Conservation (phyloP, 92 coral and sea anemone species). For the Palythoa grandis region DNA sequence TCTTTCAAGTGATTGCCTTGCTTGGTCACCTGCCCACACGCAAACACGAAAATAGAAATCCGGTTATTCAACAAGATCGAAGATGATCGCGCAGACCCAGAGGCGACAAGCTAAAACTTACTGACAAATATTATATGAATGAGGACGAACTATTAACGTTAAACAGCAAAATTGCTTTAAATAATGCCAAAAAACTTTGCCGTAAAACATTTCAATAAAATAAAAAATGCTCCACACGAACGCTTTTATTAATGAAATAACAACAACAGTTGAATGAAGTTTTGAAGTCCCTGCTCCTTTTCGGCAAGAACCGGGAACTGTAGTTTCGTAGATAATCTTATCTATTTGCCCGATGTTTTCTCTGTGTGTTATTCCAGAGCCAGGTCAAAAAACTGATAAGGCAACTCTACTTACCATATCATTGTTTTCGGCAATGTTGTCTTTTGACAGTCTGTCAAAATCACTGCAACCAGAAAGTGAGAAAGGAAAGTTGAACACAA, state of each 20-base stretch:
- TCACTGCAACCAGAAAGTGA: conserved; percentile 65
- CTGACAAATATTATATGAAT: neutral
- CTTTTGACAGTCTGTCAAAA: conserved; percentile 86
- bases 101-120: neutral
- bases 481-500: neutral
- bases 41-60: neutral
- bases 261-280: neutral
- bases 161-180: neutral
- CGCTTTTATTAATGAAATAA: neutral
- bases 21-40: conserved; percentile 1
- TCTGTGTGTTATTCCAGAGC: neutral
- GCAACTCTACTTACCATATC: conserved; percentile 66
- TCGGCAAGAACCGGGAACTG: neutral
- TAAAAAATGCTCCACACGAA: neutral
- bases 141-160: neutral
- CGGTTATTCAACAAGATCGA: neutral
- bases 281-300: no score
- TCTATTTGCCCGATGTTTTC: neutral
- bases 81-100: neutral
- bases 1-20: conserved; percentile 28
- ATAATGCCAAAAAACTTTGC: neutral
- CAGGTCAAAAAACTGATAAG: neutral
- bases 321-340: neutral
- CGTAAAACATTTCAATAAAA: conserved; percentile 2
- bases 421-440: conserved; percentile 79